A percentile compares a stretch with the other conserved stretches of the same genome.
Conservation (phyloP, 2,888 invertebrate genomes). For the Cheilosia impressa region DNA sequence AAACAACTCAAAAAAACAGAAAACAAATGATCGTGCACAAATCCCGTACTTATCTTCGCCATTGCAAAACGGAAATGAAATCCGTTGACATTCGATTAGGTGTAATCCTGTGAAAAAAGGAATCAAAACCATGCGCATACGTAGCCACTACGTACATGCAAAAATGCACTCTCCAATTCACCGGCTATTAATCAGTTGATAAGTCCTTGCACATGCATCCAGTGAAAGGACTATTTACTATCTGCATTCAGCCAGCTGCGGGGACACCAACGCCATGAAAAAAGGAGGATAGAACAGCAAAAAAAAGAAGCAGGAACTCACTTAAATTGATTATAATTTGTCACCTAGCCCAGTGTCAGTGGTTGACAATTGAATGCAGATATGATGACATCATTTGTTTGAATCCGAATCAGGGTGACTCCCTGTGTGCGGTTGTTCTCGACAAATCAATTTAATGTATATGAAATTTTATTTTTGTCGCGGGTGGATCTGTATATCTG, state of each 20-base stretch:
- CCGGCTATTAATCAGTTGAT: slow-evolving; percentile 70
- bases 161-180: slow-evolving; percentile 50
- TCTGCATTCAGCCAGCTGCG: slow-evolving; percentile 44
- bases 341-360: slow-evolving; percentile 64
- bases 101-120: slow-evolving; percentile 36
- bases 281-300: slow-evolving; percentile 4
- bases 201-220: slow-evolving; percentile 48
- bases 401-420: neutral
- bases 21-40: slow-evolving; percentile 73
- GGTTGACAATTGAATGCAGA: slow-evolving; percentile 72
- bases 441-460: slow-evolving; percentile 44
- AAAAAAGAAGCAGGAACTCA: slow-evolving; percentile 20
- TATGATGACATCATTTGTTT: slow-evolving; percentile 70
- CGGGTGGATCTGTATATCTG: neutral
- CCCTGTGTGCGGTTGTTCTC: slow-evolving; percentile 14
- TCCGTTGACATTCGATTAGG: slow-evolving; percentile 74
- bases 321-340: slow-evolving; percentile 75
- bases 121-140: neutral
- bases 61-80: slow-evolving; percentile 65
- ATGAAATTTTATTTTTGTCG: slow-evolving; percentile 48
- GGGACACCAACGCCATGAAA: neutral
- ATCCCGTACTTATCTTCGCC: slow-evolving; percentile 67
- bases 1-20: slow-evolving; percentile 64
- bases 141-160: slow-evolving; percentile 42
- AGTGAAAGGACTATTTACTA: slow-evolving; percentile 56